Percentiles rank a stretch among this genome's conserved stretches.
phyloP scores from a whole-genome alignment of 2,797 vertebrate species.

The Acrossocheilus fasciatus region DNA sequence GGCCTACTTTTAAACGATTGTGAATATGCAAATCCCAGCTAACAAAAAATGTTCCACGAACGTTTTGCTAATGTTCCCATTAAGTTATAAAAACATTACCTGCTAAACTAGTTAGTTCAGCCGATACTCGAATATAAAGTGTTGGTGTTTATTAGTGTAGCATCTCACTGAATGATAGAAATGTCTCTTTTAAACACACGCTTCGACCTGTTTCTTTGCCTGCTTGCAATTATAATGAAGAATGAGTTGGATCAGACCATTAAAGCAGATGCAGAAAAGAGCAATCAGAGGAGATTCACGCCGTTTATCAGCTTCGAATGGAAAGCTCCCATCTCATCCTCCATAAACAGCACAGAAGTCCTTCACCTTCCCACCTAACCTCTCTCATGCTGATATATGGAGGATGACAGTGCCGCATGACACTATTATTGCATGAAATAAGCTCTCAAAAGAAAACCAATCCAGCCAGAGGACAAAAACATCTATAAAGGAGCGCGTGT shows the following conservation, averaged over 20 bases:
- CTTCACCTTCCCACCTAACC: constrained; percentile 12
- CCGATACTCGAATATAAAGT: background rate
- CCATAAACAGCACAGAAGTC: background rate
- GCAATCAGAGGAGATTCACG: background rate
- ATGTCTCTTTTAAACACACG: background rate
- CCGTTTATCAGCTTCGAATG: background rate
- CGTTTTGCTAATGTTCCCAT: background rate
- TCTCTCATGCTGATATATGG: constrained; percentile 58
- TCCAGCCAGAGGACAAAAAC: constrained; percentile 54
- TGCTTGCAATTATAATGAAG: background rate
- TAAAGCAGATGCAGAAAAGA: background rate
- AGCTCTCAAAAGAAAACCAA: constrained; percentile 62
- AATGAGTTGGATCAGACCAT: background rate
- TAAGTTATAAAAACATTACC: background rate
- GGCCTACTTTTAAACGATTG: background rate
- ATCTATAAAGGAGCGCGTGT: constrained; percentile 10
- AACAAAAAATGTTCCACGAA: background rate
- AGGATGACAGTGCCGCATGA: constrained; percentile 52
- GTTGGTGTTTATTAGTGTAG: background rate
- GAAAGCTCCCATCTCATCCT: constrained; percentile 16
- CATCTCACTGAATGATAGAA: background rate
- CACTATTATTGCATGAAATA: constrained; percentile 65
- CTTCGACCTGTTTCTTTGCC: background rate
- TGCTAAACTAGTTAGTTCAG: background rate
- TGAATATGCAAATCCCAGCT: background rate